Percentiles rank a stretch among this genome's conserved stretches.
phyloP scores from a whole-genome alignment of 2,888 invertebrate species.

The Lymantria dispar region DNA sequence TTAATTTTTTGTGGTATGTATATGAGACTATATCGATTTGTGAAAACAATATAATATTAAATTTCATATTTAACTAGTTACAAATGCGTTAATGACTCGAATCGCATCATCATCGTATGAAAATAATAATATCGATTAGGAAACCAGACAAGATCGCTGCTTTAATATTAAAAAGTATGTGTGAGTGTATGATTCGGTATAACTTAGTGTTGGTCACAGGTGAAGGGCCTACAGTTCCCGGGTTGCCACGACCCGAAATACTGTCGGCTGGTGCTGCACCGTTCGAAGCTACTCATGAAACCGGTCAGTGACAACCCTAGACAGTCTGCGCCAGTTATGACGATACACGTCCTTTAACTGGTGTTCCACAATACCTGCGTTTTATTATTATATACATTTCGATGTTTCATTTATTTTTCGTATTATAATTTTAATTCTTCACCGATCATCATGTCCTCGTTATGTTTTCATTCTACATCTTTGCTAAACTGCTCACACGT shows the following conservation, averaged over 20 bases:
- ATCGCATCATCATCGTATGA: background rate
- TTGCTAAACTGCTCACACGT: slow-evolving; percentile 30
- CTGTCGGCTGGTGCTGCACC: slow-evolving; percentile 97
- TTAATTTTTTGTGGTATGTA: too few species aligned
- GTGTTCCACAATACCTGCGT: slow-evolving; percentile 43
- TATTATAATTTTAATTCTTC: slow-evolving; percentile 38
- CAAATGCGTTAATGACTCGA: background rate
- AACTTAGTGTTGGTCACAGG: slow-evolving; percentile 85
- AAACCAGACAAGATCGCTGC: background rate
- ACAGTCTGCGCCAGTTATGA: slow-evolving; percentile 32
- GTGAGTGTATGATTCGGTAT: slow-evolving; percentile 49
- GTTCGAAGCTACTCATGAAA: slow-evolving; percentile 97
- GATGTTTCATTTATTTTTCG: slow-evolving; percentile 40
- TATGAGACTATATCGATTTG: too few species aligned
- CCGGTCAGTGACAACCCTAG: slow-evolving; percentile 90
- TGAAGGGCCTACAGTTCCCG: slow-evolving; percentile 97
- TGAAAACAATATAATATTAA: too few species aligned
- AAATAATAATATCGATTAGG: background rate
- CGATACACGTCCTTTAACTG: slow-evolving; percentile 45
- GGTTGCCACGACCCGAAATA: slow-evolving; percentile 97
- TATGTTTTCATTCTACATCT: slow-evolving; percentile 32
- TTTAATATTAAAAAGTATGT: slow-evolving; percentile 14
- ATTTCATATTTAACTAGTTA: background rate
- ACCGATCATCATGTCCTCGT: slow-evolving; percentile 30
- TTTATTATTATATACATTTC: slow-evolving; percentile 45